These are phyloP conservation scores for Colistium nudipinnis DNA, from an alignment of 2,113 vertebrate genomes.

Conservation along the genomic window DNA sequence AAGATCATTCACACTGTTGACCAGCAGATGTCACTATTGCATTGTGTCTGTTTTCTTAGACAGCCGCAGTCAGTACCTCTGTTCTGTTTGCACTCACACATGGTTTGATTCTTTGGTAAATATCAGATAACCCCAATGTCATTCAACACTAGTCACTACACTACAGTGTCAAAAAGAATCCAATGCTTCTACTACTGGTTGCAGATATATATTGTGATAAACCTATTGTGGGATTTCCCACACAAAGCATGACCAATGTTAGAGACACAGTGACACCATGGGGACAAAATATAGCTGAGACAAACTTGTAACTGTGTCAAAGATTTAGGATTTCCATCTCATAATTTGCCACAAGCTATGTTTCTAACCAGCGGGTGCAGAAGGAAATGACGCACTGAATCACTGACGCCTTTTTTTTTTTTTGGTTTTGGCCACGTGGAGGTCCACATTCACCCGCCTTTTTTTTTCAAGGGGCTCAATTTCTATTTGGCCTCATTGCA, in stretches of 20 bases:
- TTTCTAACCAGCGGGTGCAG: neutral
- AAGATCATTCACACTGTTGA: neutral
- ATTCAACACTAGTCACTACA: neutral
- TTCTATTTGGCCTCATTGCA: neutral
- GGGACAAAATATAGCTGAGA: too few species aligned
- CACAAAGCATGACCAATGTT: too few species aligned
- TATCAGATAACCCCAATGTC: neutral
- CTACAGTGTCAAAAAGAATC: too few species aligned
- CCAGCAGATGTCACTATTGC: constrained; percentile 71
- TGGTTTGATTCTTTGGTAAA: neutral
- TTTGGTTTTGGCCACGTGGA: too few species aligned
- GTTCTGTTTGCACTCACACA: neutral
- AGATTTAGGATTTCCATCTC: too few species aligned
- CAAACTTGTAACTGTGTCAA: too few species aligned
- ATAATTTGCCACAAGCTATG: neutral
- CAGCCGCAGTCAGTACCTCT: neutral
- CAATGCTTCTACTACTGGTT: too few species aligned
- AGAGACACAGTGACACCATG: too few species aligned
- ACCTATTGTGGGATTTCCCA: too few species aligned
- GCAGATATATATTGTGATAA: too few species aligned
- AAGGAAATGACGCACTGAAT: neutral
- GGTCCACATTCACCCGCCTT: neutral
- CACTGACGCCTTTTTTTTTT: neutral
- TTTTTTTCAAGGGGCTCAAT: neutral
- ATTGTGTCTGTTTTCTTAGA: constrained; percentile 24